Evolutionary conservation across 2,888 invertebrate species (phyloP).

Genomic region (Melanostoma scalare): DNA sequence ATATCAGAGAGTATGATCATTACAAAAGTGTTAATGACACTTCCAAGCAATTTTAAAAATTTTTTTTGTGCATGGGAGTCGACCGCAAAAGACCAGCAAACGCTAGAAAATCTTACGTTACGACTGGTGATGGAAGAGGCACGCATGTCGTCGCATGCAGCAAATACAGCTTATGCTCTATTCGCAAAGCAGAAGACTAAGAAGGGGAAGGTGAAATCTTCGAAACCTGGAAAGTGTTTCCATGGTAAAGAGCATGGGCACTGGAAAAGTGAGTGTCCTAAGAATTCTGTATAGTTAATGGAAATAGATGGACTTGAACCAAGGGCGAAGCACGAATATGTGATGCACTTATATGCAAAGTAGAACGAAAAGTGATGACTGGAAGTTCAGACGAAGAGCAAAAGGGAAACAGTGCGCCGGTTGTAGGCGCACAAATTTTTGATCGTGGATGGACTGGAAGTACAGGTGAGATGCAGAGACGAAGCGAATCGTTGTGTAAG

Average conservation of each 20-base stretch:
- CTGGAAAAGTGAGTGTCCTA: slow-evolving; percentile 62
- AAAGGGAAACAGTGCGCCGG: too few relatives aligned
- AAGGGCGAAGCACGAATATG: slow-evolving; percentile 3
- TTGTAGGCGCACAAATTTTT: too few relatives aligned
- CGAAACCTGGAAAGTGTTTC: slow-evolving; percentile 63
- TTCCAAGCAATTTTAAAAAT: too few relatives aligned
- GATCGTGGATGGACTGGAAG: too few relatives aligned
- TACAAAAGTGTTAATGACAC: too few relatives aligned
- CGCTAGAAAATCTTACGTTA: slow-evolving; percentile 71
- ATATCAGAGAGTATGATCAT: too few relatives aligned
- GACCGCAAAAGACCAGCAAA: slow-evolving; percentile 67
- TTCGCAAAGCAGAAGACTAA: slow-evolving; percentile 32
- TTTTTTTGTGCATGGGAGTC: too few relatives aligned
- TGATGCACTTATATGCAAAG: slow-evolving; percentile 22
- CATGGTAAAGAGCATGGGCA: slow-evolving; percentile 66
- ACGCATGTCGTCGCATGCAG: slow-evolving; percentile 34
- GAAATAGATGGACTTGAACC: slow-evolving; percentile 8
- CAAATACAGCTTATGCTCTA: slow-evolving; percentile 25
- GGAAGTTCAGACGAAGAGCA: too few relatives aligned
- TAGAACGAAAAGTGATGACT: slow-evolving; percentile 8
- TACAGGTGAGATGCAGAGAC: slow-evolving; percentile 7
- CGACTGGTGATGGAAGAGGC: slow-evolving; percentile 73
- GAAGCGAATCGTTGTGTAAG: background rate
- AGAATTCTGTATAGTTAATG: background rate
- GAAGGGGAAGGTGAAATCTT: slow-evolving; percentile 10